A percentile compares a stretch with the other conserved stretches of the same genome.
Conservation (phyloP, 2,888 invertebrate species). For the Geophilus truncorum region DNA sequence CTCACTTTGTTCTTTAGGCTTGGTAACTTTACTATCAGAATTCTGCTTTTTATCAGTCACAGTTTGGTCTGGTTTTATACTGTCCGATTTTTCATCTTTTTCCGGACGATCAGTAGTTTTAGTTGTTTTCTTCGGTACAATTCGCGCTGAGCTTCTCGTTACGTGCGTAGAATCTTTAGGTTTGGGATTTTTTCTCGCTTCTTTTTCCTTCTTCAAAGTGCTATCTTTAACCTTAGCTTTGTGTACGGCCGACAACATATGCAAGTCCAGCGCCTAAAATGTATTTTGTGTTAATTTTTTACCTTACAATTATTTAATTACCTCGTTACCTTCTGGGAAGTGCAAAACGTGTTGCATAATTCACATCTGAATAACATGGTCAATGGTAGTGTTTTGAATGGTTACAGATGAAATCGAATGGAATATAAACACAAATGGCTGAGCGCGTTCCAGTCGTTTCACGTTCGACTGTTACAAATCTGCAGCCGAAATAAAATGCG, state of each 20-base stretch:
- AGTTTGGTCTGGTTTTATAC: too few relatives aligned
- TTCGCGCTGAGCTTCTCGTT: neutral
- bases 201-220: neutral
- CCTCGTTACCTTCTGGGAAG: neutral
- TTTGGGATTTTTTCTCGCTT: neutral
- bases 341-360: slow-evolving; percentile 7
- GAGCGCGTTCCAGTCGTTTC: neutral
- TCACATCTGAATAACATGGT: neutral
- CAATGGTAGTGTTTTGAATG: neutral
- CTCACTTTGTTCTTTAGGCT: neutral
- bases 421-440: neutral
- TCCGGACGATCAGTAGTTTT: too few relatives aligned
- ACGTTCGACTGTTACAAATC: neutral
- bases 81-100: neutral
- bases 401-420: neutral
- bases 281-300: neutral
- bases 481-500: neutral
- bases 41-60: too few relatives aligned
- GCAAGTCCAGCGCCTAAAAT: neutral
- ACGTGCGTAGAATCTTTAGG: neutral
- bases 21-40: neutral
- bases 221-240: neutral
- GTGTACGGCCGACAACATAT: neutral
- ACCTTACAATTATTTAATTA: neutral
- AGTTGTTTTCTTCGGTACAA: neutral